Base-by-base conservation (phyloP, 2,888 invertebrate genomes). In the Agrypnus murinus region DNA sequence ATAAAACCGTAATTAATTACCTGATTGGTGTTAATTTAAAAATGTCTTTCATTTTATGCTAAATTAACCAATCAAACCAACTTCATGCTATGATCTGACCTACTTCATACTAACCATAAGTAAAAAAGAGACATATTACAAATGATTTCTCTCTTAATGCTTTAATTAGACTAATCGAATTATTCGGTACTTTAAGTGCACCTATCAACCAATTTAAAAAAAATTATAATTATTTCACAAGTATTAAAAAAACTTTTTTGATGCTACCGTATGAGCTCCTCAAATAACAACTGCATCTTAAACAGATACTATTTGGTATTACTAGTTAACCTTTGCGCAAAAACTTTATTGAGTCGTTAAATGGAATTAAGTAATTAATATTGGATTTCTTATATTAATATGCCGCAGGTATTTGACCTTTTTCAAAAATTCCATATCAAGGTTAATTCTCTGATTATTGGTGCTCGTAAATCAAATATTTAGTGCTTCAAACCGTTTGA, bases 401-500 rank as follows among this genome's bases (percentile, higher is more conserved):
- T 15, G 5, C 17, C 31, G 36, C 17, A 14, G 55, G 55, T 19
- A 50, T 50, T 50, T 50, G 50, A 50, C 50, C 50, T 50, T 50
- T 50, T 55, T 55, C 36, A 15, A 50, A 50, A 50, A 50, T 50
- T 50, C 55, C 17, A 55, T 55, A 55, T 38, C 55, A 55, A 55
- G 55, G 55, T 32, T 55, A 36, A 36, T n/a, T 55, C 36, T 15
- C 55, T n/a, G 6, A 36, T 55, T 55, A 55, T 32, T 17, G 55
- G 19, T 15, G 9, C 17, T 38, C 36, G 36, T 38, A 36, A 55
- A 55, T 38, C 55, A 55, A 17, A 14, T 19, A 10, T 19, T 19
- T 12, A 17, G 31, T 19, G 12, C 19, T 38, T 36, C 36, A 55
- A 12, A n/a, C n/a, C 36, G 55, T 9, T 38, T 55, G 55, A 19